Evolutionary conservation across 2,113 vertebrate species (phyloP), one percentile per base, ranked within the genome.

Genomic region (Labeo rohita): DNA sequence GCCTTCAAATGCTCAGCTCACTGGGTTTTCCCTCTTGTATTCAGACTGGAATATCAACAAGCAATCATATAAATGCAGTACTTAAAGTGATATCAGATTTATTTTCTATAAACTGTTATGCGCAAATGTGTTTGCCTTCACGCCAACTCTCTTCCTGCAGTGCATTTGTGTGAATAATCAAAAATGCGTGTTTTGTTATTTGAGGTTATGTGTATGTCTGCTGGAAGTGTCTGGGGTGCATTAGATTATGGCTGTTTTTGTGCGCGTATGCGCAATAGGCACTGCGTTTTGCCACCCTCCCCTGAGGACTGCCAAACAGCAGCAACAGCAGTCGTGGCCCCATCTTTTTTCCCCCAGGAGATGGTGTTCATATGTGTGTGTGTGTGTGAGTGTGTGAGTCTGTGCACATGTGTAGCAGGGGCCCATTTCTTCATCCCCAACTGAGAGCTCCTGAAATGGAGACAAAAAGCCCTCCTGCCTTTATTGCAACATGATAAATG

Each of bases 401-500:
- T 66, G 80, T 56, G 88, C 75, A 86, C 2, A 36, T 77, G 76
- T 61, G 89, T 74, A 80, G 72, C 76, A 78, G 83, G 85, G n/a
- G 36, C 52, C 82, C 34, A 49, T 54, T 63, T 70, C 61, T 59
- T 66, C 34, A 59, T 56, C 61, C 45, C 75, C 18, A 45, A 54
- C 61, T 23, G 75, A 54, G 61, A 45, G 43, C 0, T 11, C 36
- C 66, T 56, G 75, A 80, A 85, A 70, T 85, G 47, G 84, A 85
- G 28, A 78, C 84, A 54, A 80, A 82, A 56, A 85, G 61, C 61
- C 16, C 63, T 66, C 34, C 54, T 68, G 43, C 28, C 23, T 85
- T 66, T 50, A 68, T 77, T 63, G 45, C 61, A 43, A 66, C 74
- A 65, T 84, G 39, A 28, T 59, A 61, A 61, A 63, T 84, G 23